These are phyloP conservation scores for Apodemia duryi DNA, from an alignment of 2,888 invertebrate species.

Conservation along the genomic window DNA sequence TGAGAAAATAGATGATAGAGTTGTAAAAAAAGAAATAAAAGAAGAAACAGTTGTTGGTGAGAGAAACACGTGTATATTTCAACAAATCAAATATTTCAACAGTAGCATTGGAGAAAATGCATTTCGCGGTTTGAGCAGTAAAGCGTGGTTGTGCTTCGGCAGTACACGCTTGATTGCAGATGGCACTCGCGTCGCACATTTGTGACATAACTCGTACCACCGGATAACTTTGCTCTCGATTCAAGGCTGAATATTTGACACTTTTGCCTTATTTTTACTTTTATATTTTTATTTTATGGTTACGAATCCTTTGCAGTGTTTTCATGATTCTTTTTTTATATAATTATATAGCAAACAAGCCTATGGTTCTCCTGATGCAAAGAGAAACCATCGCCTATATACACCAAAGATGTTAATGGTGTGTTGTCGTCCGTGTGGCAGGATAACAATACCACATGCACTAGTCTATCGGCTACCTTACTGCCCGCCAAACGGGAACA, in stretches of 20 bases:
- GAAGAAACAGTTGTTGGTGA: conserved; percentile 23
- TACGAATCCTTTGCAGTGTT: too few species aligned
- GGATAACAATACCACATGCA: too few species aligned
- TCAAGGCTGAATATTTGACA: background rate
- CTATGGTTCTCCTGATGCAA: too few species aligned
- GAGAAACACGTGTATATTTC: background rate
- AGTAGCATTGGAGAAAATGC: background rate
- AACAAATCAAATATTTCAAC: conserved; percentile 4
- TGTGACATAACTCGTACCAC: conserved; percentile 21
- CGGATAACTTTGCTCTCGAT: conserved; percentile 16
- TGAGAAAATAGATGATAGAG: conserved; percentile 37
- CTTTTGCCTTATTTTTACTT: background rate
- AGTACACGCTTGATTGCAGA: conserved; percentile 22
- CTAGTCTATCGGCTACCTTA: too few species aligned
- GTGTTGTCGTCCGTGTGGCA: too few species aligned
- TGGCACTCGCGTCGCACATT: conserved; percentile 19
- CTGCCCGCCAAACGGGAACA: too few species aligned
- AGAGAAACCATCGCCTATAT: too few species aligned
- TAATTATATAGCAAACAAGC: too few species aligned
- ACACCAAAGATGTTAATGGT: too few species aligned
- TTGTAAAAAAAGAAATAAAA: conserved; percentile 30
- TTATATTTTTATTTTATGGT: too few species aligned
- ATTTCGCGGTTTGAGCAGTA: conserved; percentile 11
- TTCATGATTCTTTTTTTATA: too few species aligned
- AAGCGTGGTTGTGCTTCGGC: conserved; percentile 14